Conservation (phyloP, 2,797 vertebrate genomes). For the Propithecus perrieri region DNA sequence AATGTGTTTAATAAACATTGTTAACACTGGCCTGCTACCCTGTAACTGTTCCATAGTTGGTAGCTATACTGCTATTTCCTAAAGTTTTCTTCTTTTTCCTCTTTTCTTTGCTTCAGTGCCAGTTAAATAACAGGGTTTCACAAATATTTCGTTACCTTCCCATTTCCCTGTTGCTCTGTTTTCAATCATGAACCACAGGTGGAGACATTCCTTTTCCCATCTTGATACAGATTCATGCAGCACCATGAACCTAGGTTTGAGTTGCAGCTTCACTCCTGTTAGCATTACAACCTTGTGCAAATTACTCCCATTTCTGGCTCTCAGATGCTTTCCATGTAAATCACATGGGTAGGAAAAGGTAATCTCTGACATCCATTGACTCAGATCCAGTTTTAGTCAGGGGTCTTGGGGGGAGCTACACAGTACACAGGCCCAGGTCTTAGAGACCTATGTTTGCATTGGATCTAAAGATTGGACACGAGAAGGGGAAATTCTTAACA, state of each 20-base stretch:
- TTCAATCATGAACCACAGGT: neutral
- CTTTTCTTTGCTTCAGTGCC: neutral
- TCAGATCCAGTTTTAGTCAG: neutral
- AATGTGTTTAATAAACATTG: neutral
- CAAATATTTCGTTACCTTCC: neutral
- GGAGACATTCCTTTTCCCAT: neutral
- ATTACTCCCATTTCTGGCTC: neutral
- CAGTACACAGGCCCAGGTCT: neutral
- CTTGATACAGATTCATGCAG: neutral
- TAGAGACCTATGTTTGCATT: neutral
- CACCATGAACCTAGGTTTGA: neutral
- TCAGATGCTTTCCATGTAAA: neutral
- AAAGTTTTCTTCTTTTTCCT: neutral
- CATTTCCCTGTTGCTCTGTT: conserved; percentile 35
- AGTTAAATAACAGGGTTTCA: neutral
- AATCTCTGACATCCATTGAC: neutral
- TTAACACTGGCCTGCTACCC: neutral
- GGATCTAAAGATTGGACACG: neutral
- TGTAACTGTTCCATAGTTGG: neutral
- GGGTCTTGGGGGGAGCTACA: neutral
- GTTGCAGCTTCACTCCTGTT: neutral
- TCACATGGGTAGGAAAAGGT: neutral
- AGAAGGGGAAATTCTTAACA: neutral
- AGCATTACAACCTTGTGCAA: neutral
- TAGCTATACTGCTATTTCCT: neutral